Conservation (phyloP, 2,797 vertebrate species). For the Geotrypetes seraphini region DNA sequence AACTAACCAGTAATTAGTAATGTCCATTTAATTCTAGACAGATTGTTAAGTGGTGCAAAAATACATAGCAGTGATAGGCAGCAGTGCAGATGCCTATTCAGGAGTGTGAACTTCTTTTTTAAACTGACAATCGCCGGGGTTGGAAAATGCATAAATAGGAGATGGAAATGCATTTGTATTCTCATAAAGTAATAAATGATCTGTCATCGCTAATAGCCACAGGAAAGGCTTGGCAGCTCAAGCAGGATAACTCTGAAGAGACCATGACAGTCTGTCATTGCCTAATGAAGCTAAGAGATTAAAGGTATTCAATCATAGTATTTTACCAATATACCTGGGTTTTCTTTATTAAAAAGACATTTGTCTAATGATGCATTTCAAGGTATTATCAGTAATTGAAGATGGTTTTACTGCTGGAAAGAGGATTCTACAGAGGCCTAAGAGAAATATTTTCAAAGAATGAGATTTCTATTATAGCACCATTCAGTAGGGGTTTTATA, state of each 20-base stretch:
- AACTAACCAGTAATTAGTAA: slow-evolving; percentile 2
- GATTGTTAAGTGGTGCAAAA: too few relatives aligned
- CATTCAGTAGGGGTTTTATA: too few relatives aligned
- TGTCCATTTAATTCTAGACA: too few relatives aligned
- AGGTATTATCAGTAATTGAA: slow-evolving; percentile 10
- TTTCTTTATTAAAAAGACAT: slow-evolving; percentile 39
- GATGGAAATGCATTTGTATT: slow-evolving; percentile 25
- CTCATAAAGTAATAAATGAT: slow-evolving; percentile 27
- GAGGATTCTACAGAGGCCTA: not conserved
- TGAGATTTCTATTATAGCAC: too few relatives aligned
- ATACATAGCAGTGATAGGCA: slow-evolving; percentile 1
- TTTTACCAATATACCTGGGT: slow-evolving; percentile 26
- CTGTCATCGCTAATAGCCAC: slow-evolving; percentile 27
- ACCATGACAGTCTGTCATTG: slow-evolving; percentile 8
- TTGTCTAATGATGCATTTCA: slow-evolving; percentile 24
- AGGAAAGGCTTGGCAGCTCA: slow-evolving; percentile 21
- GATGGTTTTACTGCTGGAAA: not conserved
- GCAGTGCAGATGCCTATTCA: not conserved
- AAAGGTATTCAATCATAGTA: slow-evolving; percentile 25
- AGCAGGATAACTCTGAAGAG: slow-evolving; percentile 24
- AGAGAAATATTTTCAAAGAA: not conserved
- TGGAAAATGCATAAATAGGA: not conserved
- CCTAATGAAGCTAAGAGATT: slow-evolving; percentile 29
- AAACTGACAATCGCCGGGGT: slow-evolving; percentile 4
- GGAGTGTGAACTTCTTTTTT: not conserved